Base-by-base conservation (phyloP, 2,797 vertebrate species). In the Neoniphon sammara region DNA sequence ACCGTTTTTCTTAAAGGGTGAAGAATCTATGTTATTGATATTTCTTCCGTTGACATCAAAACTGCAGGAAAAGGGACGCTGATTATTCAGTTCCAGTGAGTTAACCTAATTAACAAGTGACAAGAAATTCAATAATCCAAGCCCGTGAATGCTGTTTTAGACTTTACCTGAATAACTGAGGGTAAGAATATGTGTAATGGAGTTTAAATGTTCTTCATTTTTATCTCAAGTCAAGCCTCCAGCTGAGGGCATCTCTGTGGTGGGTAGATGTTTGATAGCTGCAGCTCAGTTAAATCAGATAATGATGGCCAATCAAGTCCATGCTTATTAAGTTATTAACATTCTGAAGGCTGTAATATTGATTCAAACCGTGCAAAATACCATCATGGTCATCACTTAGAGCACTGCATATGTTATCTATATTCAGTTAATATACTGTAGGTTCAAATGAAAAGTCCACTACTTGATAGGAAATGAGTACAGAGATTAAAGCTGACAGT, bases 251-350 rank as follows among this genome's bases (percentile, higher is more conserved):
- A 27, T 11, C 42, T 36, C 6, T 8, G 4, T 46, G 42, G 42
- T 36, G 25, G 55, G 10, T 46, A 66, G 39, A 54, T 54, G 44
- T 66, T 36, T 63, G 30, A 69, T 44, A 62, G 49, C 49, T 42
- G 31, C 20, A 27, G 14, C 46, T 55, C 55, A 55, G 12, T 23
- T 58, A 55, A 77, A 9, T 65, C 17, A 72, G 47, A 25, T 69
- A n/a, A 30, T 49, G 2, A 56, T 68, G 34, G 36, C 1, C 20
- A 46, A 3, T 60, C 5, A 42, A 39, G 36, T 39, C 36, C 36
- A 39, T 39, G 36, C 36, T 39, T 46, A 46, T 46, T 46, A 46
- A 46, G 44, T 15, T 46, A 46, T 46, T 46, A 46, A 46, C 15
- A 3, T 15, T 53, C 18, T 75, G 27, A 2, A 31, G 17, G 39